Evolutionary conservation across 2,113 vertebrate species (phyloP).

Genomic region (Noctilio leporinus): DNA sequence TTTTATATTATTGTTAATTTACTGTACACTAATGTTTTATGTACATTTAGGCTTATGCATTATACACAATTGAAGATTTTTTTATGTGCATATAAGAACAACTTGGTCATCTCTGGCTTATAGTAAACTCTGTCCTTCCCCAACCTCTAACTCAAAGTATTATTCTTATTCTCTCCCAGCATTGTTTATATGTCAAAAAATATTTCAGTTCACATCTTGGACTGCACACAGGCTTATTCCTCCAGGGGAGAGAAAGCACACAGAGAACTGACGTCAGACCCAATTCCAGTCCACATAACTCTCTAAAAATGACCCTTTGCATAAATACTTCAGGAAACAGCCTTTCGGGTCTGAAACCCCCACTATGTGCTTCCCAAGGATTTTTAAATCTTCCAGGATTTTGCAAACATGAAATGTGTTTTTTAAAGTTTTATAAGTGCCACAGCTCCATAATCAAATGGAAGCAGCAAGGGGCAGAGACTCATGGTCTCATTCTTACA

Average conservation of each 20-base stretch:
- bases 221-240: slow-evolving; percentile 64
- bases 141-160: neutral
- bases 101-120: neutral
- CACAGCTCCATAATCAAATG: slow-evolving; percentile 33
- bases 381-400: too few species aligned
- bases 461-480: slow-evolving; percentile 5
- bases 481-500: neutral
- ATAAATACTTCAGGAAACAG: slow-evolving; percentile 69
- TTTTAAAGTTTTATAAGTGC: slow-evolving; percentile 35
- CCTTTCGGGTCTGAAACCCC: slow-evolving; percentile 58
- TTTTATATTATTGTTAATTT: neutral
- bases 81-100: neutral
- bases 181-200: slow-evolving; percentile 52
- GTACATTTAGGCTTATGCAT: neutral
- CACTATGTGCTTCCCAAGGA: slow-evolving; percentile 52
- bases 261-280: slow-evolving; percentile 69
- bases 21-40: neutral
- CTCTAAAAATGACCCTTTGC: slow-evolving; percentile 70
- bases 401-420: slow-evolving; percentile 44
- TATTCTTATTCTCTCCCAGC: slow-evolving; percentile 22
- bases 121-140: slow-evolving; percentile 14
- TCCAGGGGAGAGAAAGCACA: slow-evolving; percentile 55
- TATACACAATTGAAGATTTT: neutral
- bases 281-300: slow-evolving; percentile 69
- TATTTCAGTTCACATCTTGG: slow-evolving; percentile 57